Conservation (phyloP, 1,140 invertebrate genomes). For the Panagrolaimus sp. region DNA sequence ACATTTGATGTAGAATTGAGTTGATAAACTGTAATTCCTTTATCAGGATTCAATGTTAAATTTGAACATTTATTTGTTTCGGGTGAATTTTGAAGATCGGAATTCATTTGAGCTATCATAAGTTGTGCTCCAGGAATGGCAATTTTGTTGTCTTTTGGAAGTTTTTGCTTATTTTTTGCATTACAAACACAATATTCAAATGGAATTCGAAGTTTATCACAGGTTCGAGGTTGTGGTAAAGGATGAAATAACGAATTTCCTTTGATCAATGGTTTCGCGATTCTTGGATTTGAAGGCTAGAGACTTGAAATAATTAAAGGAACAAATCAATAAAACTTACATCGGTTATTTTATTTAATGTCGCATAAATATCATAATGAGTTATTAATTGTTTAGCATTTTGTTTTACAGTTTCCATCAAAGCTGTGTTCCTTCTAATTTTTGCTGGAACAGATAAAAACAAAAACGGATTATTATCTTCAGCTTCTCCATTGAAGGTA, state of each 20-base stretch:
- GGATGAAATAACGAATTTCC: constrained; percentile 20
- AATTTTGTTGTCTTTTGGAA: background rate
- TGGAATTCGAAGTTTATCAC: constrained; percentile 22
- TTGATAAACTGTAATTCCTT: background rate
- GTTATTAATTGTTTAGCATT: constrained; percentile 33
- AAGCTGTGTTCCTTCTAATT: constrained; percentile 6
- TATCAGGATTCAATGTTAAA: background rate
- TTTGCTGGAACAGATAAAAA: constrained; percentile 29
- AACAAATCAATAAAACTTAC: constrained; percentile 9
- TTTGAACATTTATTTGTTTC: background rate
- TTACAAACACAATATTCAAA: constrained; percentile 19
- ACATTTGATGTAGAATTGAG: background rate
- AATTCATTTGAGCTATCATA: constrained; percentile 1
- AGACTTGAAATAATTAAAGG: background rate
- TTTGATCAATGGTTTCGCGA: background rate
- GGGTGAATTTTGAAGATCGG: background rate
- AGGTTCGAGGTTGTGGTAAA: constrained; percentile 15
- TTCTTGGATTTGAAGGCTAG: background rate
- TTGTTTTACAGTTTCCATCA: constrained; percentile 20
- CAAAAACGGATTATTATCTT: constrained; percentile 28
- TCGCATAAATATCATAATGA: constrained; percentile 33
- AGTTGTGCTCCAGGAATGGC: background rate
- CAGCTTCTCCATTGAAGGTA: constrained; percentile 24
- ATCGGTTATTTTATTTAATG: constrained; percentile 24
- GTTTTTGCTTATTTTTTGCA: background rate